Conservation (phyloP, 2,888 invertebrate species). For the Himalopsyche japonica region DNA sequence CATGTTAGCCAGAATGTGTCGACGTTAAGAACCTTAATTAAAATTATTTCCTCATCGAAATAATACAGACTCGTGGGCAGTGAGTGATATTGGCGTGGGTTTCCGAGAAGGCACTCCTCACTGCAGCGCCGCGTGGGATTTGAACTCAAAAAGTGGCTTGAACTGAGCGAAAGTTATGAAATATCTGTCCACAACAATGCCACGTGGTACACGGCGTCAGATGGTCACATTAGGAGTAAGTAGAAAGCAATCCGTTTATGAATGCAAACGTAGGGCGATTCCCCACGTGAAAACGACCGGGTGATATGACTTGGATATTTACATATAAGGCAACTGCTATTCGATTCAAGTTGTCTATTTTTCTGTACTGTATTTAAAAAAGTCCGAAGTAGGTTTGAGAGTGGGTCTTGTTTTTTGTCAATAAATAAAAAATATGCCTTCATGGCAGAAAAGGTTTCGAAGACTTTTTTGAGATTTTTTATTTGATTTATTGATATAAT, state of each 20-base stretch:
- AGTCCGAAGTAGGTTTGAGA: too few relatives aligned
- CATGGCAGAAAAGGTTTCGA: too few relatives aligned
- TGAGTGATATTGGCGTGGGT: constrained; percentile 1
- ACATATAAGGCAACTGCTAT: too few relatives aligned
- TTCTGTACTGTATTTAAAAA: too few relatives aligned
- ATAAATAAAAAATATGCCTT: too few relatives aligned
- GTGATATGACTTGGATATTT: too few relatives aligned
- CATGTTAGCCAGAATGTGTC: not conserved
- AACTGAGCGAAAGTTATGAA: constrained; percentile 20
- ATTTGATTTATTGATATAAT: too few relatives aligned
- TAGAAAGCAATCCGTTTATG: not conserved
- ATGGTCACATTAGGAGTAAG: not conserved
- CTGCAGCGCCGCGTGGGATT: not conserved
- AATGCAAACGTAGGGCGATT: too few relatives aligned
- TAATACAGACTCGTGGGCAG: not conserved
- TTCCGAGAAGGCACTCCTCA: not conserved
- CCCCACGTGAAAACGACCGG: too few relatives aligned
- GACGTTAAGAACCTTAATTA: constrained; percentile 4
- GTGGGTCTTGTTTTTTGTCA: too few relatives aligned
- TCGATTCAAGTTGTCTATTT: too few relatives aligned
- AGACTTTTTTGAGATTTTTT: too few relatives aligned
- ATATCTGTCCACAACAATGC: not conserved
- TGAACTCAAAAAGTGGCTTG: not conserved
- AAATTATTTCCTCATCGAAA: constrained; percentile 2
- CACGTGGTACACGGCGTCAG: not conserved